These are phyloP conservation scores for Cotesia vestalis DNA, from an alignment of 1,140 invertebrate species.

Conservation along the genomic window DNA sequence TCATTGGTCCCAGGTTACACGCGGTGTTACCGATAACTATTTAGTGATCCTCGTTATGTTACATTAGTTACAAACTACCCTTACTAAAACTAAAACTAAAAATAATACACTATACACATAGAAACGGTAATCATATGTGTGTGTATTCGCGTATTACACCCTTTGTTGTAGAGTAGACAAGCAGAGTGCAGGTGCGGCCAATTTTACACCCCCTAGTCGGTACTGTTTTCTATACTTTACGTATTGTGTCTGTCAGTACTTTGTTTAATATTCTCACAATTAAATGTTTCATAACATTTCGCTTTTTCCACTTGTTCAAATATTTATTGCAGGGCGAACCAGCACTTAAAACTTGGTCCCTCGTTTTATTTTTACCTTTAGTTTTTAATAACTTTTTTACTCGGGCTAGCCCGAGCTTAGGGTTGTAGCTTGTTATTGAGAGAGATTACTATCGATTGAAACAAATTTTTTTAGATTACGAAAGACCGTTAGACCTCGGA, in stretches of 20 bases:
- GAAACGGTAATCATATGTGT: not conserved
- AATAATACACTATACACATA: not conserved
- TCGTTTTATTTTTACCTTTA: too few relatives aligned
- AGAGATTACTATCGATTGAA: too few relatives aligned
- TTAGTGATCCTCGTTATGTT: not conserved
- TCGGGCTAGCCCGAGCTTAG: too few relatives aligned
- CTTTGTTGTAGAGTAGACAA: not conserved
- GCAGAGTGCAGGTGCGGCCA: slow-evolving; percentile 7
- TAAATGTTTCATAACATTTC: not conserved
- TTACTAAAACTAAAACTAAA: not conserved
- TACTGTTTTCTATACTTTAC: not conserved
- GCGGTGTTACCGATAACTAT: slow-evolving; percentile 11
- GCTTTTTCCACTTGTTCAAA: slow-evolving; percentile 1
- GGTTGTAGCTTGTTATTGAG: too few relatives aligned
- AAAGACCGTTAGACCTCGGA: too few relatives aligned
- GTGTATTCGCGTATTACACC: slow-evolving; percentile 4
- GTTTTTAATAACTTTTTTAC: too few relatives aligned
- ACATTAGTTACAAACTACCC: not conserved
- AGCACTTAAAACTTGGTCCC: too few relatives aligned
- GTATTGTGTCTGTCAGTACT: not conserved
- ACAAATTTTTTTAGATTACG: too few relatives aligned
- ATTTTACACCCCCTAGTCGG: not conserved
- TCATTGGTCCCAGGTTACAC: slow-evolving; percentile 7
- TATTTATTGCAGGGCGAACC: too few relatives aligned
- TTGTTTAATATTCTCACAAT: slow-evolving; percentile 13